Evolutionary conservation across 2,113 vertebrate species (phyloP), one percentile per base, ranked within the genome.

Genomic region (Bufo bufo): DNA sequence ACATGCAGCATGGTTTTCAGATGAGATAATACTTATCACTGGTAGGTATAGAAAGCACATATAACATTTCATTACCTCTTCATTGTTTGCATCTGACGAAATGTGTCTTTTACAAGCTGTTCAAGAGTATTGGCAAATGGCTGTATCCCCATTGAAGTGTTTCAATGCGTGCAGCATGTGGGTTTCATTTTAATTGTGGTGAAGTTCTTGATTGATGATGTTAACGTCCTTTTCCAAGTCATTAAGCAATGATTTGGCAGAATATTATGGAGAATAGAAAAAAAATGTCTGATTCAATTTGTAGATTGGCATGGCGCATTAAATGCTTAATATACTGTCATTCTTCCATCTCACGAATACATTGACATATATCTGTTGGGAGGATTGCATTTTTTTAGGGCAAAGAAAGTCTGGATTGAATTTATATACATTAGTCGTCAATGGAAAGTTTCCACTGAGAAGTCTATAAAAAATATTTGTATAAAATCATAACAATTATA

Each of bases 181-280:
- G 50, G 74, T 84, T 88, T 88, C 58, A 84, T 88, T 88, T 17
- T 84, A 88, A 88, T 88, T 74, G 50, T 66, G 59, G 45, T 77
- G 87, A 88, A 77, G 81, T 63, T 83, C 81, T 84, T 84, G 87
- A 88, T 88, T 88, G 87, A 88, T 88, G 80, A 88, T 84, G 81
- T 77, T 83, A 14, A 84, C 43, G 56, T 82, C 71, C 58, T 88
- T 88, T 84, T 84, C 80, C 81, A 77, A 84, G 58, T 84, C 71
- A 88, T 88, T 88, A 66, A 88, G 72, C 59, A 23, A 43, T 84
- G 74, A 50, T 59, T 88, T 88, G 87, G 81, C 87, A 77, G 71
- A 23, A 59, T 54, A 63, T n/a, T 50, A 66, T 83, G 84, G 71
- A 33, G 20, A 45, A 66, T 59, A 66, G 45, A 13, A 65, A 65